Percentiles rank a stretch among this genome's conserved stretches.
Conservation (phyloP, 2,797 vertebrate species). For the Tragelaphus eurycerus region DNA sequence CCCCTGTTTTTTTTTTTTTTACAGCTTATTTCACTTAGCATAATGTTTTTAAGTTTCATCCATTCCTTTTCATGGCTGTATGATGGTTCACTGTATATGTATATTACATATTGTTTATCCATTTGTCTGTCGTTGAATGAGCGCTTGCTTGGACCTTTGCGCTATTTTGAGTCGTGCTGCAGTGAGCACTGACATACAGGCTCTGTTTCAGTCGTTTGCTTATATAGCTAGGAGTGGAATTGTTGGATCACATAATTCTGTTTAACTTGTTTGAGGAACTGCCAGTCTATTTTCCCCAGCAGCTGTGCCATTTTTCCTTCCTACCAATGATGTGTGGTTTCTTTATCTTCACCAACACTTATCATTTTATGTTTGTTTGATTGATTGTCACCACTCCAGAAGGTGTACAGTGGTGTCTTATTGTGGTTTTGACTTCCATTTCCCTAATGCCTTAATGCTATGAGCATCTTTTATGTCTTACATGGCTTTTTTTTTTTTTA, state of each 20-base stretch:
- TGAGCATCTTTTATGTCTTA: background rate
- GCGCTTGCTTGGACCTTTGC: background rate
- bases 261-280: slow-evolving; percentile 1
- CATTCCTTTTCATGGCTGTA: background rate
- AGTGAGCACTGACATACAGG: background rate
- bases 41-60: background rate
- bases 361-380: background rate
- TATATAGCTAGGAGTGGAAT: background rate
- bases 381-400: background rate
- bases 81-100: background rate
- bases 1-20: background rate
- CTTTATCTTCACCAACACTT: background rate
- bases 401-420: background rate
- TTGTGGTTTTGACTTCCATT: background rate
- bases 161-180: background rate
- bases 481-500: background rate
- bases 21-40: background rate
- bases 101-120: background rate
- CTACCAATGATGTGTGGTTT: background rate
- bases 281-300: background rate
- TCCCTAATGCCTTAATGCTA: background rate
- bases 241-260: background rate
- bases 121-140: background rate
- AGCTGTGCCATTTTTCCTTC: background rate
- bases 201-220: background rate